Conservation (phyloP, 2,797 vertebrate genomes). For the Lacerta bilineata region DNA sequence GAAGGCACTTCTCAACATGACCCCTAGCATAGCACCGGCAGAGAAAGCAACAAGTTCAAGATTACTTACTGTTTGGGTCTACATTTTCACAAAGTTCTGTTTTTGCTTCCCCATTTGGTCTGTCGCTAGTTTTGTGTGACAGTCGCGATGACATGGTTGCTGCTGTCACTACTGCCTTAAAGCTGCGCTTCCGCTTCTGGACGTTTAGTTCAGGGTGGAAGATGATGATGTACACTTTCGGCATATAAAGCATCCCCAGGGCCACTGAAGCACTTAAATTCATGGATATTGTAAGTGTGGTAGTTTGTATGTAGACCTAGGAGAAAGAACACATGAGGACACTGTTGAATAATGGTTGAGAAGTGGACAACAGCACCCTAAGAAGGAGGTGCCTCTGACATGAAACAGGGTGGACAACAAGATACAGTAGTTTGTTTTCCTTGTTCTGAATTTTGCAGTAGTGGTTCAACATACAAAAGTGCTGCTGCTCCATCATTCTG, state of each 20-base stretch:
- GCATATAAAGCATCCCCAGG: constrained; percentile 99
- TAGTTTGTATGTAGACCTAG: constrained; percentile 99
- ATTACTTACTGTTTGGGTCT: constrained; percentile 91
- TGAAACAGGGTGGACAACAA: not conserved
- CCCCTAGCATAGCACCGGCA: not conserved
- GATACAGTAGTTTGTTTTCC: not conserved
- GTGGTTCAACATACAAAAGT: not conserved
- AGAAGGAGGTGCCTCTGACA: not conserved
- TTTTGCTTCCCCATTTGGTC: constrained; percentile 97
- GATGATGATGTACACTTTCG: constrained; percentile 99
- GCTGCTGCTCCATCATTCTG: not conserved
- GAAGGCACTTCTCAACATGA: fast-evolving
- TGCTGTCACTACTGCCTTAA: constrained; percentile 98
- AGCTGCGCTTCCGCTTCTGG: constrained; percentile 98
- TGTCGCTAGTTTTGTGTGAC: constrained; percentile 94
- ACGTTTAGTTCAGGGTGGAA: constrained; percentile 99
- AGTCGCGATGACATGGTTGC: constrained; percentile 98
- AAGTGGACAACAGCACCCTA: constrained; percentile 1
- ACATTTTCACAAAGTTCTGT: constrained; percentile 96
- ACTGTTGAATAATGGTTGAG: constrained; percentile 69
- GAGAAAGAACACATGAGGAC: constrained; percentile 74
- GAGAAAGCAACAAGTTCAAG: not conserved
- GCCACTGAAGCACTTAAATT: constrained; percentile 98
- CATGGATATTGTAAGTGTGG: constrained; percentile 99
- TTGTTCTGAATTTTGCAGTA: not conserved